Evolutionary conservation across 2,888 invertebrate species (phyloP).

Genomic region (Dynastes tityus): DNA sequence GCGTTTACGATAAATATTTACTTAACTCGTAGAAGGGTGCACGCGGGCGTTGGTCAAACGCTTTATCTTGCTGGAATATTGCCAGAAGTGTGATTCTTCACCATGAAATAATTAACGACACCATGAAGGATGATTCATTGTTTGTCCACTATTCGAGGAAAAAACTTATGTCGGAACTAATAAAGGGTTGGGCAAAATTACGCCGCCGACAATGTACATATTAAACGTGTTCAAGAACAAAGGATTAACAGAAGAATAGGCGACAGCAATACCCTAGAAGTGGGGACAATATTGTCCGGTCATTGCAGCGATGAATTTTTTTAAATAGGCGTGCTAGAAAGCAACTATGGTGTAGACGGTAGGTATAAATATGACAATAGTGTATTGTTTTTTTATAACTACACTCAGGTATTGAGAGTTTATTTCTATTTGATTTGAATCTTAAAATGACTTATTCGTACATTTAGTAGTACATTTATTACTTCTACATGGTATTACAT

Average conservation of each 20-base stretch:
- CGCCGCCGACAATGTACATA: background rate
- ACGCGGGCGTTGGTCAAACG: slow-evolving; percentile 33
- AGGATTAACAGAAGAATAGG: slow-evolving; percentile 16
- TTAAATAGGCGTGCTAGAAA: background rate
- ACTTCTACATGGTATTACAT: too few species aligned
- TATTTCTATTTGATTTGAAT: too few species aligned
- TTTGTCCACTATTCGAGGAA: background rate
- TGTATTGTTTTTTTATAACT: too few species aligned
- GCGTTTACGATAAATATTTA: slow-evolving; percentile 40
- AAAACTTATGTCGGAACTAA: slow-evolving; percentile 27
- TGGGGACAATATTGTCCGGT: slow-evolving; percentile 1
- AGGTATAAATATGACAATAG: too few species aligned
- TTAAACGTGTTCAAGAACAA: slow-evolving; percentile 22
- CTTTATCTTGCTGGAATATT: slow-evolving; percentile 16
- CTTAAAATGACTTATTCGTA: too few species aligned
- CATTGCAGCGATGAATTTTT: background rate
- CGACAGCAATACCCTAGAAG: slow-evolving; percentile 1
- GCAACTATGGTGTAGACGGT: too few species aligned
- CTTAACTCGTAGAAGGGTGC: slow-evolving; percentile 27
- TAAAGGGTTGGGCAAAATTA: slow-evolving; percentile 19
- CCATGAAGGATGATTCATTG: slow-evolving; percentile 35
- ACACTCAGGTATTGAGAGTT: too few species aligned
- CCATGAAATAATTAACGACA: slow-evolving; percentile 32
- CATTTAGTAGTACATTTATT: too few species aligned
- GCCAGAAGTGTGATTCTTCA: slow-evolving; percentile 42